Evolutionary conservation across 2,888 invertebrate genomes (phyloP), one percentile per base, ranked within the genome.

Genomic region (Tenthredo mesomela): DNA sequence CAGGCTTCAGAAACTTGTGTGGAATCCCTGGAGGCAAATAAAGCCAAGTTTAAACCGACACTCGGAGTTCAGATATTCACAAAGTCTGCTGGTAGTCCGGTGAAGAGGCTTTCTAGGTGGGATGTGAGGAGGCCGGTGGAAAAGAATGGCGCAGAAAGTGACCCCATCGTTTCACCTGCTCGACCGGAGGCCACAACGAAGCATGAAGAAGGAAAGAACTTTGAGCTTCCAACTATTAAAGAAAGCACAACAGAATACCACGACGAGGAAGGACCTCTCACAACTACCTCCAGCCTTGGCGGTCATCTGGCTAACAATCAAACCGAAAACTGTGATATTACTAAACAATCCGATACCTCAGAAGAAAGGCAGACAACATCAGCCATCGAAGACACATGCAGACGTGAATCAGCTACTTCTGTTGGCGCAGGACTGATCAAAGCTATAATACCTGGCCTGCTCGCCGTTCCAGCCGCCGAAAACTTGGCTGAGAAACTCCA

Each of bases 101-200:
- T 89, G 15, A 93, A 93, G 84, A 93, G 93, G 87, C 89, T 91
- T 84, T 94, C 94, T 1, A 91, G 94, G 84, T 94, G 94, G 94
- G 94, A 94, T 85, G 93, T 94, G 0, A 93, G 93, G 15, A 92
- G 90, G 85, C 92, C 93, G 1, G 90, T 89, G 3, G 90, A 91
- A 5, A 90, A 89, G 40, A 58, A 25, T 47, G 86, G 84, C 18
- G 86, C 91, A 1, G 82, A 67, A 67, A 15, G 7, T 47, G 71
- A 70, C 7, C 10, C 21, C 9, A 7, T 29, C 9, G 40, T 37
- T 15, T 50, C 75, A 43, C 54, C 54, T 54, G n/a, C 7, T n/a
- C 12, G 15, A 54, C 18, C 40, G 9, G 37, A 82, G 7, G 29
- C 61, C 33, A 21, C 5, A 40, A 21, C 29, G 5, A 73, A 9